Percentiles rank a stretch among this genome's conserved stretches.
These are phyloP conservation scores for Carlito syrichta DNA, from an alignment of 2,113 vertebrate genomes.

Conservation along the genomic window DNA sequence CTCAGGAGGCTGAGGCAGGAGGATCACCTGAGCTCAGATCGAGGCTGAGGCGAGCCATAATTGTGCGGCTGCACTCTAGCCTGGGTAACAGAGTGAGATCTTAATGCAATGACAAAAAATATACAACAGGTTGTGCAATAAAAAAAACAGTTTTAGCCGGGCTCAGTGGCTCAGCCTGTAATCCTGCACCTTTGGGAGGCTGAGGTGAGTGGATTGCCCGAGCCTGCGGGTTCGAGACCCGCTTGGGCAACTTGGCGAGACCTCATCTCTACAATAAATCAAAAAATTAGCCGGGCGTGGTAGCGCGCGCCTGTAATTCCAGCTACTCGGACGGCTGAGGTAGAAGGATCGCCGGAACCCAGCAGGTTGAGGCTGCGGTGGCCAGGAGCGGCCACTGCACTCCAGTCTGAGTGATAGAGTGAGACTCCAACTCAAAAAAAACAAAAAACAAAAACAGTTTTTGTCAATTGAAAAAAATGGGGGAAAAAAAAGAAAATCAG, in stretches of 20 bases:
- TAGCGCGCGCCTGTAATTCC: neutral
- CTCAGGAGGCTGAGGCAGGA: neutral
- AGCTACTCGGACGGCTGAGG: neutral
- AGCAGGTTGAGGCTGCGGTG: neutral
- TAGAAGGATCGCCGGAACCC: neutral
- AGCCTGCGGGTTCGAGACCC: neutral
- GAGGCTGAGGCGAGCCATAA: neutral
- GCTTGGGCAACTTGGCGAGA: neutral
- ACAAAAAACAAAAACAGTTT: neutral
- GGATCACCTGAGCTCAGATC: neutral
- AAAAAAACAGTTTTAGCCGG: no score
- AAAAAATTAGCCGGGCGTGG: neutral
- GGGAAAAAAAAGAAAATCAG: neutral
- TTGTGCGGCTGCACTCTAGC: neutral
- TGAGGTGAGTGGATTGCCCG: neutral
- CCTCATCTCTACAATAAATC: neutral
- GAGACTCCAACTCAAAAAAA: neutral
- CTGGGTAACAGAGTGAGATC: neutral
- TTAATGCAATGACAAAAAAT: no score
- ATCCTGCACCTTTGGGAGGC: neutral
- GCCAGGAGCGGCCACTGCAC: neutral
- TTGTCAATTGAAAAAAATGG: no score
- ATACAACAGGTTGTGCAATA: no score
- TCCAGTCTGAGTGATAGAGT: neutral
- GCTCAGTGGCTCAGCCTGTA: neutral